Conservation (phyloP, 2,888 invertebrate genomes). For the Melinopterus prodromus region DNA sequence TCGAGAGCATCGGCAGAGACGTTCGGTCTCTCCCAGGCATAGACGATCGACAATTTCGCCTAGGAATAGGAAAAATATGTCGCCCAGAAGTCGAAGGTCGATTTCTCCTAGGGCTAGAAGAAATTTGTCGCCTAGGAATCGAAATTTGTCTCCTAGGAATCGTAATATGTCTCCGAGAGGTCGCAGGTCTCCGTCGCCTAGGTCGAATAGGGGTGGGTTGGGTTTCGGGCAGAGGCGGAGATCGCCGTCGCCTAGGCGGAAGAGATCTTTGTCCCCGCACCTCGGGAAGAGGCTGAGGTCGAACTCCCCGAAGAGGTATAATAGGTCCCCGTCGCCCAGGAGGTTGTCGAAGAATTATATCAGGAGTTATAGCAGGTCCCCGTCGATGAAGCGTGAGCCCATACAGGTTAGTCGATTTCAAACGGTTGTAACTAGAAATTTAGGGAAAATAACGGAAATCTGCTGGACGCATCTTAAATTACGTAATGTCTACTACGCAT, state of each 20-base stretch:
- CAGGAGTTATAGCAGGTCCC: constrained; percentile 34
- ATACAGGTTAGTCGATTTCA: background rate
- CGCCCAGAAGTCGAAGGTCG: constrained; percentile 26
- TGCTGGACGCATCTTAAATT: no score
- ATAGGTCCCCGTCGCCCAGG: constrained; percentile 26
- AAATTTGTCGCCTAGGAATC: constrained; percentile 29
- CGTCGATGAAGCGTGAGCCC: constrained; percentile 16
- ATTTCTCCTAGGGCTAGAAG: constrained; percentile 32
- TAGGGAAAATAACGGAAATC: no score
- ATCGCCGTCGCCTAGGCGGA: constrained; percentile 11
- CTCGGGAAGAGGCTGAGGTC: constrained; percentile 16
- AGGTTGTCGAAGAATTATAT: constrained; percentile 16
- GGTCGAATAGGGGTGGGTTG: background rate
- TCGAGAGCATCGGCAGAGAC: constrained; percentile 13
- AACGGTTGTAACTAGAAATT: no score
- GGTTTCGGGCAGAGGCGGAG: constrained; percentile 20
- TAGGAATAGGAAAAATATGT: constrained; percentile 26
- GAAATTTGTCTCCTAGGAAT: constrained; percentile 15
- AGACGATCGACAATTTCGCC: constrained; percentile 29
- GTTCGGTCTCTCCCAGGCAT: constrained; percentile 5
- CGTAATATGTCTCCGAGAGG: constrained; percentile 33
- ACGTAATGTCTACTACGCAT: no score
- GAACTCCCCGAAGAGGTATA: constrained; percentile 9
- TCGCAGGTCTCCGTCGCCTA: constrained; percentile 22
- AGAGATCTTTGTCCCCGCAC: constrained; percentile 14